Conservation (phyloP, 2,113 vertebrate species). For the Syngnathus typhle region DNA sequence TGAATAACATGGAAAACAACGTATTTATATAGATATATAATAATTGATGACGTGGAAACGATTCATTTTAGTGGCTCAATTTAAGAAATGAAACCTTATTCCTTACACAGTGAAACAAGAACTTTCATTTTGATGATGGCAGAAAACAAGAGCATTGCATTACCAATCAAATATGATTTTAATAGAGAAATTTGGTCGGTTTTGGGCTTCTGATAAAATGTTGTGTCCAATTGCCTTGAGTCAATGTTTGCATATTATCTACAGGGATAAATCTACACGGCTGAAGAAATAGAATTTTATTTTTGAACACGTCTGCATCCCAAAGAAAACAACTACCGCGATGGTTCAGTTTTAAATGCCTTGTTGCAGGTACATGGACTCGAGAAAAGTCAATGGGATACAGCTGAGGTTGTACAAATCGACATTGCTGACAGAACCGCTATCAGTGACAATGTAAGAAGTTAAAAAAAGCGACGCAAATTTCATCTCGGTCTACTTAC, state of each 20-base stretch:
- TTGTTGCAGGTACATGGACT: slow-evolving; percentile 81
- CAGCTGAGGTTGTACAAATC: slow-evolving; percentile 77
- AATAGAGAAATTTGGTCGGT: too few species aligned
- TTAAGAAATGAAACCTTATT: background rate
- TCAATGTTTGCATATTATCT: too few species aligned
- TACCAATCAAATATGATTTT: too few species aligned
- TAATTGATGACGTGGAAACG: background rate
- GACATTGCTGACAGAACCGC: slow-evolving; percentile 84
- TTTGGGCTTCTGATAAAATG: too few species aligned
- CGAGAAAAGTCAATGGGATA: slow-evolving; percentile 77
- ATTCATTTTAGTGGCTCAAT: background rate
- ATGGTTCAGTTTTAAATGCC: background rate
- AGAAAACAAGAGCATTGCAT: too few species aligned
- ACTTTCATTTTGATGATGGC: too few species aligned
- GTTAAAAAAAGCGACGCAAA: background rate
- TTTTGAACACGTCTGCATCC: too few species aligned
- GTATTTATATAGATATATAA: too few species aligned
- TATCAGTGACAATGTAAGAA: slow-evolving; percentile 76
- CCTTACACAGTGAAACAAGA: too few species aligned
- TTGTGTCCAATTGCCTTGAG: too few species aligned
- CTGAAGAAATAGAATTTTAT: too few species aligned
- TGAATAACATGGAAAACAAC: background rate
- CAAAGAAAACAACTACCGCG: background rate
- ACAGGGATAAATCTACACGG: too few species aligned
- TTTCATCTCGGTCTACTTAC: background rate